These are phyloP conservation scores for Catocala sponsa DNA, from an alignment of 2,888 invertebrate genomes.

Conservation along the genomic window DNA sequence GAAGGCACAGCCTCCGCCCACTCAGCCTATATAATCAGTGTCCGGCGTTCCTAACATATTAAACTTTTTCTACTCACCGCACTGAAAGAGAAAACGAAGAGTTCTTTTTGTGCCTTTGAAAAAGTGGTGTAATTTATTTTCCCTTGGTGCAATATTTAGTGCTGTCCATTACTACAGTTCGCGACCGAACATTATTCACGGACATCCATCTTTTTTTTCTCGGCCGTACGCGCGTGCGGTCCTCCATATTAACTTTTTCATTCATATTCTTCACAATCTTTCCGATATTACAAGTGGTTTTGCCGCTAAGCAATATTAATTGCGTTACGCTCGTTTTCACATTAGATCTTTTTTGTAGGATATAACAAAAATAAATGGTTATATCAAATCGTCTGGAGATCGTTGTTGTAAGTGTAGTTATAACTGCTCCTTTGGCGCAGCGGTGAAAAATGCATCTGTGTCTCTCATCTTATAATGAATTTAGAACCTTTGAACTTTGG, in stretches of 20 bases:
- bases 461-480: too few relatives aligned
- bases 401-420: background rate
- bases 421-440: background rate
- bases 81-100: slow-evolving; percentile 82
- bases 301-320: slow-evolving; percentile 50
- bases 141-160: slow-evolving; percentile 87
- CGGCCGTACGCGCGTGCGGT: slow-evolving; percentile 71
- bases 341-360: slow-evolving; percentile 19
- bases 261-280: slow-evolving; percentile 72
- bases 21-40: slow-evolving; percentile 52
- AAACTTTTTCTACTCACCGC: slow-evolving; percentile 78
- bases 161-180: slow-evolving; percentile 87
- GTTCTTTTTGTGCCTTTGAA: slow-evolving; percentile 83
- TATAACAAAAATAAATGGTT: slow-evolving; percentile 11
- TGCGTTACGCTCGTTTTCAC: slow-evolving; percentile 40
- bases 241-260: slow-evolving; percentile 84
- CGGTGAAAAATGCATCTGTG: too few relatives aligned
- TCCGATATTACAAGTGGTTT: slow-evolving; percentile 68
- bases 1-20: slow-evolving; percentile 28
- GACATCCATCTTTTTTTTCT: slow-evolving; percentile 83
- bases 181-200: slow-evolving; percentile 87
- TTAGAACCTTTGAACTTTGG: too few relatives aligned
- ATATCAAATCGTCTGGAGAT: background rate
- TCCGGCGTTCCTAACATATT: slow-evolving; percentile 71
- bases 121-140: slow-evolving; percentile 86